Evolutionary conservation across 2,888 invertebrate species (phyloP).

Genomic region (Drosophila austrosaltans): DNA sequence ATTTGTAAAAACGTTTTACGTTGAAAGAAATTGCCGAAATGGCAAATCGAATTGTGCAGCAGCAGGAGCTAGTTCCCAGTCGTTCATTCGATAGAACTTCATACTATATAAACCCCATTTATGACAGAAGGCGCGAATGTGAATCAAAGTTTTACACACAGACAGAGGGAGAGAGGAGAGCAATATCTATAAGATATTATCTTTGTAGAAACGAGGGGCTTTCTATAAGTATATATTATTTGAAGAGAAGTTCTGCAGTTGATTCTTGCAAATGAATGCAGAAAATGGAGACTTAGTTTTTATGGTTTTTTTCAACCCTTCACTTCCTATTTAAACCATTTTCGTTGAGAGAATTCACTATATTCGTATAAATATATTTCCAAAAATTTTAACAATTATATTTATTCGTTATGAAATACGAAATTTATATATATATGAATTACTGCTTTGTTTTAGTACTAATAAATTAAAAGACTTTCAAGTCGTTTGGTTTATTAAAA

Average conservation of each 20-base stretch:
- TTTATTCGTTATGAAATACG: too few species aligned
- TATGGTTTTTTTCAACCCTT: too few species aligned
- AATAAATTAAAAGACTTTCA: too few species aligned
- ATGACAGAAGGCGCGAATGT: conserved; percentile 42
- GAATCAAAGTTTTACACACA: conserved; percentile 22
- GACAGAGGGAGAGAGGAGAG: conserved; percentile 40
- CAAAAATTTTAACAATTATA: too few species aligned
- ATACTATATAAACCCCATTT: conserved; percentile 37
- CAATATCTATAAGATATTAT: conserved; percentile 66
- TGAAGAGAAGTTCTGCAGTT: not conserved
- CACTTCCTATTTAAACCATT: too few species aligned
- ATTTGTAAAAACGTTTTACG: conserved; percentile 76
- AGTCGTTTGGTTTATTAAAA: too few species aligned
- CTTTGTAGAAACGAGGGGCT: not conserved
- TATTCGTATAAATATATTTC: too few species aligned
- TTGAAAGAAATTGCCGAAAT: conserved; percentile 64
- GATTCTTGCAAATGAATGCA: too few species aligned
- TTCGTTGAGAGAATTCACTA: too few species aligned
- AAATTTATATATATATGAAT: too few species aligned
- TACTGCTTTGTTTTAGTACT: too few species aligned
- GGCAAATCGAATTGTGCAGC: conserved; percentile 60
- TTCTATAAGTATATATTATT: conserved; percentile 22
- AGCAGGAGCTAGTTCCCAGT: not conserved
- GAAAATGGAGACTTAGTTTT: too few species aligned
- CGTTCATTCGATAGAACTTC: not conserved